phyloP scores from a whole-genome alignment of 2,113 vertebrate genomes.

The Anguilla rostrata region DNA sequence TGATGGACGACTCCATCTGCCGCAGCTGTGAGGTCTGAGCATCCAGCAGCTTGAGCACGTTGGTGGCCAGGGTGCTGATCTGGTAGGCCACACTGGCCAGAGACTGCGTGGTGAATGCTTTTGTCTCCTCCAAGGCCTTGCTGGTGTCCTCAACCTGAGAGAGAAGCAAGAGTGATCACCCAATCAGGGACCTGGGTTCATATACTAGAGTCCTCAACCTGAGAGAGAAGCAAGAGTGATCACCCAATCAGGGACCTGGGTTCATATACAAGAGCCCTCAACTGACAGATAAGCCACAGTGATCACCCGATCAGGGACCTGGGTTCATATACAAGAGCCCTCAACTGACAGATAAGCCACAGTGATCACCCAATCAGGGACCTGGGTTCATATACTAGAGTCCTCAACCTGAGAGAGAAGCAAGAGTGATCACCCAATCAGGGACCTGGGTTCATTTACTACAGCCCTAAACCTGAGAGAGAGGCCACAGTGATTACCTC shows the following conservation, averaged over 20 bases:
- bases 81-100: slow-evolving; percentile 87
- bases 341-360: slow-evolving; percentile 41
- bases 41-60: slow-evolving; percentile 78
- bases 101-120: slow-evolving; percentile 80
- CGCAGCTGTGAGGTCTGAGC: slow-evolving; percentile 71
- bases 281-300: slow-evolving; percentile 32
- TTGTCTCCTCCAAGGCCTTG: slow-evolving; percentile 82
- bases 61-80: slow-evolving; percentile 78
- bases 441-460: too few species aligned
- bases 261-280: slow-evolving; percentile 53
- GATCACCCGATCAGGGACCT: neutral
- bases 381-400: slow-evolving; percentile 50
- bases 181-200: neutral
- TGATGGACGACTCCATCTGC: slow-evolving; percentile 74
- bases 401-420: slow-evolving; percentile 66
- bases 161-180: neutral
- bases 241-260: neutral
- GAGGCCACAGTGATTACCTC: too few species aligned
- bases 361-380: neutral
- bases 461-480: too few species aligned
- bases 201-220: slow-evolving; percentile 63
- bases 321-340: slow-evolving; percentile 46
- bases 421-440: neutral
- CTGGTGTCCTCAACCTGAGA: slow-evolving; percentile 73
- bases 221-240: neutral